Base-by-base conservation (phyloP, 2,797 vertebrate species). In the Melanotaenia boesemani region DNA sequence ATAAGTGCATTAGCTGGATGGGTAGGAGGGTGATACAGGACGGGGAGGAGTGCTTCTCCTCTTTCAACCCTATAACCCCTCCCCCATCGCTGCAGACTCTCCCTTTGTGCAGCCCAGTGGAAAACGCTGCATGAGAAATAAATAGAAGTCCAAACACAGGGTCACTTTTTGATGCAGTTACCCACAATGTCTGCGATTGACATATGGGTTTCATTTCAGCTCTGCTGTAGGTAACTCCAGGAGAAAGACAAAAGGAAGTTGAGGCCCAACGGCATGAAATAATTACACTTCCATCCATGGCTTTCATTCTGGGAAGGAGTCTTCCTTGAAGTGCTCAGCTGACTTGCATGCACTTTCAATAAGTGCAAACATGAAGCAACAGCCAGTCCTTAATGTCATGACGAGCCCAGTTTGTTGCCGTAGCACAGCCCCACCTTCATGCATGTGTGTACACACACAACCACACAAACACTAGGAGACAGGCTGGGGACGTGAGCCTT, bases 181-280 rank as follows among this genome's bases (percentile, higher is more conserved):
- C 76, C 76, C 85, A 72, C 63, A 71, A 77, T 54, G 75, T 63
- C 67, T 76, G 76, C 56, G 52, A 85, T 61, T 46, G 72, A 78
- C 93, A 92, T 91, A 84, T 91, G 92, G 85, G 78, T 88, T 92
- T 89, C 67, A 91, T 93, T 88, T 92, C 58, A 60, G 70, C 92
- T 78, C 80, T 58, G 91, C 91, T 93, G 93, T 93, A 92, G 91
- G 92, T 91, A 89, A 63, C 59, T 41, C 56, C 26, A 36, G 70
- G 50, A 22, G 72, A 39, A 44, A 70, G 66, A 83, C 67, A 59
- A 65, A 61, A 64, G 41, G 66, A 67, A 72, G 57, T 50, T 57
- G 66, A 76, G 79, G 77, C 68, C 52, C 75, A 75, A 88, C 48
- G 46, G 67, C 46, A 75, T 55, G 70, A 90, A 84, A 91, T 83